Evolutionary conservation across 2,113 vertebrate genomes (phyloP).

Genomic region (Melanerpes aurifrons): DNA sequence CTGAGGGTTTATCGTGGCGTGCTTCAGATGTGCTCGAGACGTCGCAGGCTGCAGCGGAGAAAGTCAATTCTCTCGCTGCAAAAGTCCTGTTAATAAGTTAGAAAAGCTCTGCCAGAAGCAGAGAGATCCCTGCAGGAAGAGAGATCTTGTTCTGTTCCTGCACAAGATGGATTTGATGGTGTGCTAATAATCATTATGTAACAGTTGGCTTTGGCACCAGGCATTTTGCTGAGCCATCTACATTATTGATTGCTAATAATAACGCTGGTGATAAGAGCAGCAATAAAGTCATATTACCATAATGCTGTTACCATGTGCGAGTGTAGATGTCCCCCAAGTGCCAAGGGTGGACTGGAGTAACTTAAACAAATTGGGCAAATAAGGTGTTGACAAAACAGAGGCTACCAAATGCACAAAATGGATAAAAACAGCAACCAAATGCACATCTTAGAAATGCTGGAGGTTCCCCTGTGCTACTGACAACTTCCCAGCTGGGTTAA

Average conservation of each 20-base stretch:
- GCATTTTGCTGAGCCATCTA: background rate
- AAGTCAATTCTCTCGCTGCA: slow-evolving; percentile 7
- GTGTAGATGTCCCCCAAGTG: background rate
- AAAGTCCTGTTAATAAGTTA: background rate
- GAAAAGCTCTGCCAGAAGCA: background rate
- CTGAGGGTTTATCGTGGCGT: background rate
- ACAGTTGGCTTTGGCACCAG: background rate
- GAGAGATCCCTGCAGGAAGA: background rate
- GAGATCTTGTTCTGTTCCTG: background rate
- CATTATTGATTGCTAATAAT: background rate
- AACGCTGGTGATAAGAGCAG: background rate
- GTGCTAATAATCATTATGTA: background rate
- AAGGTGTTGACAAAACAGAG: background rate
- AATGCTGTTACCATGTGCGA: no score
- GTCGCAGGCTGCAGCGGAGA: background rate
- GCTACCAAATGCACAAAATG: background rate
- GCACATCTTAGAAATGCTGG: background rate
- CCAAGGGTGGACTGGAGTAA: background rate
- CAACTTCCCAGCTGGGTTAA: background rate
- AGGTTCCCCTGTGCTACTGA: background rate
- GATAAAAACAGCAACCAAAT: background rate
- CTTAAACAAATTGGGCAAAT: background rate
- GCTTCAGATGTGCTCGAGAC: background rate
- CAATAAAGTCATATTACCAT: background rate
- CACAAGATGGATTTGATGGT: background rate